Percentiles rank a stretch among this genome's conserved stretches.
Conservation (phyloP, 2,113 vertebrate genomes). For the Eupsittula cactorum region DNA sequence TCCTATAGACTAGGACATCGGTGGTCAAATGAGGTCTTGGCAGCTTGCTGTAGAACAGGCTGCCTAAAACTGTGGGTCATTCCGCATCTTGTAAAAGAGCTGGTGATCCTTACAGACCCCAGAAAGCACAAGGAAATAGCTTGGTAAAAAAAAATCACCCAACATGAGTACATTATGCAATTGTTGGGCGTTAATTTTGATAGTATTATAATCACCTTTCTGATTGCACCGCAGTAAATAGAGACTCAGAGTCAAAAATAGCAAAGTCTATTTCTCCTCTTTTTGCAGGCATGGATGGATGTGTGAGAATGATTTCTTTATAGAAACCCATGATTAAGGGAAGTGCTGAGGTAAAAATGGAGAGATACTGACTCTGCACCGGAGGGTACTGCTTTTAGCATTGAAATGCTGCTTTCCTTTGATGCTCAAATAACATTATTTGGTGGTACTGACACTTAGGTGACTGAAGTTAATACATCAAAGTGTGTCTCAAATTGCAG, state of each 20-base stretch:
- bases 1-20: not conserved
- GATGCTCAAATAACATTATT: not conserved
- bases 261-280: slow-evolving; percentile 1
- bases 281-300: not conserved
- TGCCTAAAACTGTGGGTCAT: not conserved
- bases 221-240: slow-evolving; percentile 52
- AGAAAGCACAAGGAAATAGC: not conserved
- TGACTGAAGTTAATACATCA: not conserved
- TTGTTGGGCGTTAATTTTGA: slow-evolving; percentile 50
- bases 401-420: not conserved
- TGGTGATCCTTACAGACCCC: not conserved
- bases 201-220: slow-evolving; percentile 52
- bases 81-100: not conserved
- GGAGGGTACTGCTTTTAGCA: not conserved
- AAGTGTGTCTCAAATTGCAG: not conserved
- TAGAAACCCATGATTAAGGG: not conserved
- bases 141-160: not conserved
- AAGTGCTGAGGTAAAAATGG: not conserved
- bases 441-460: not conserved
- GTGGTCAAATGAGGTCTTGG: slow-evolving; percentile 16
- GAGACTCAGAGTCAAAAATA: slow-evolving; percentile 42
- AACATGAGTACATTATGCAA: slow-evolving; percentile 29
- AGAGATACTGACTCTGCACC: not conserved
- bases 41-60: not conserved
- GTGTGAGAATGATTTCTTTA: not conserved